Percentiles rank a stretch among this genome's conserved stretches.
phyloP scores from a whole-genome alignment of 2,113 vertebrate genomes.

The Colaptes auratus region DNA sequence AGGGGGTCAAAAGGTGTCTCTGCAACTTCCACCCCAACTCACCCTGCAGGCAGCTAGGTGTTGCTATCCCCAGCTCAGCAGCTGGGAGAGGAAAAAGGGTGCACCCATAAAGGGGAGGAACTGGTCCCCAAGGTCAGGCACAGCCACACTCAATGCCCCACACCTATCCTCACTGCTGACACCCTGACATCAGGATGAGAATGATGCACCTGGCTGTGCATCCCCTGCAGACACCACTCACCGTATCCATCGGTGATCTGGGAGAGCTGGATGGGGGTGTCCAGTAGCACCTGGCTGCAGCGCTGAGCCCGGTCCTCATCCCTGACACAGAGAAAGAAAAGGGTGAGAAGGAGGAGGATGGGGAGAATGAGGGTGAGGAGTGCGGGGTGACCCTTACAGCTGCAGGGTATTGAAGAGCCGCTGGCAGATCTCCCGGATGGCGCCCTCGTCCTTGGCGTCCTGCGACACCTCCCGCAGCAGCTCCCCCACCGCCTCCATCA shows the following conservation, averaged over 20 bases:
- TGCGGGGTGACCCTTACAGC: constrained; percentile 77
- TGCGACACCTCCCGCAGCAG: constrained; percentile 90
- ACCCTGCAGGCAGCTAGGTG: accelerated
- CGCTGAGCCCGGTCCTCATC: constrained; percentile 72
- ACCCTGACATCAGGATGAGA: accelerated
- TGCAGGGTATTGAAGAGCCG: constrained; percentile 94
- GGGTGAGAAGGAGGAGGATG: not conserved
- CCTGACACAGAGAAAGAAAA: constrained; percentile 24
- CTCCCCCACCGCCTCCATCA: constrained; percentile 92
- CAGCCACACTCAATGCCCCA: accelerated
- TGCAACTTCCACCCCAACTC: not conserved
- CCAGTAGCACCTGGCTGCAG: constrained; percentile 85
- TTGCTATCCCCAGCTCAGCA: not conserved
- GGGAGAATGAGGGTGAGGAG: not conserved
- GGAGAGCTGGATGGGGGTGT: constrained; percentile 93
- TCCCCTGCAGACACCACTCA: constrained; percentile 73
- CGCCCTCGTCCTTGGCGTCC: constrained; percentile 90
- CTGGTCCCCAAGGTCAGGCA: not conserved
- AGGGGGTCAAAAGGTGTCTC: not conserved
- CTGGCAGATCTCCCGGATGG: constrained; percentile 89
- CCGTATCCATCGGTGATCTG: constrained; percentile 87
- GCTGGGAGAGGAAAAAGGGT: not conserved
- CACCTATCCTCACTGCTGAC: not conserved
- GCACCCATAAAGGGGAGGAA: not conserved
- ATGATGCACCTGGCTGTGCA: accelerated